Evolutionary conservation across 1,140 invertebrate genomes (phyloP).

Genomic region (Alviniconcha marisindica): DNA sequence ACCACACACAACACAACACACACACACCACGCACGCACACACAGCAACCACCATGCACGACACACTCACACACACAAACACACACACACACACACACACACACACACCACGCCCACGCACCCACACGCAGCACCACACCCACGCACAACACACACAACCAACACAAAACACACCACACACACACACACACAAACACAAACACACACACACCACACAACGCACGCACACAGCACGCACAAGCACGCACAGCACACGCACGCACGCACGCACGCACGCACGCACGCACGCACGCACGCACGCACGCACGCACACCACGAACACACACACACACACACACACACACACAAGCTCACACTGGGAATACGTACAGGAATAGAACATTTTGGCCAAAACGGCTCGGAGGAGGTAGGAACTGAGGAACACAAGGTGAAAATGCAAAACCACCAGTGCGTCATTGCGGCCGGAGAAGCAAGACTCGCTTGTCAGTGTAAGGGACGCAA

Average conservation of each 20-base stretch:
- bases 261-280: slow-evolving; percentile 10
- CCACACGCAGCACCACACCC: no score
- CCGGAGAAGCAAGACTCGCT: no score
- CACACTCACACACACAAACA: neutral
- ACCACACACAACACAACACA: neutral
- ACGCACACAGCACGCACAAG: neutral
- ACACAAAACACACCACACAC: no score
- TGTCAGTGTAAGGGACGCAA: no score
- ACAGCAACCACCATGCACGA: no score
- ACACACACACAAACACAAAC: neutral
- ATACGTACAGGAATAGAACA: no score
- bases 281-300: slow-evolving; percentile 1
- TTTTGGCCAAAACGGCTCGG: no score
- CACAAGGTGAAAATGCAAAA: no score
- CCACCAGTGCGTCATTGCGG: no score
- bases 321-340: slow-evolving; percentile 16
- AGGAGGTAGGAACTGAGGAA: no score
- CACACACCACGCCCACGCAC: neutral
- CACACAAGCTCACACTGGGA: slow-evolving; percentile 3
- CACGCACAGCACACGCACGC: neutral
- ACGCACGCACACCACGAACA: neutral
- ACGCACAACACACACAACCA: neutral
- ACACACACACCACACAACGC: neutral
- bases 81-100: neutral
- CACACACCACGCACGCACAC: neutral